These are phyloP conservation scores for Hemibagrus guttatus DNA, from an alignment of 2,797 vertebrate genomes.

Conservation along the genomic window DNA sequence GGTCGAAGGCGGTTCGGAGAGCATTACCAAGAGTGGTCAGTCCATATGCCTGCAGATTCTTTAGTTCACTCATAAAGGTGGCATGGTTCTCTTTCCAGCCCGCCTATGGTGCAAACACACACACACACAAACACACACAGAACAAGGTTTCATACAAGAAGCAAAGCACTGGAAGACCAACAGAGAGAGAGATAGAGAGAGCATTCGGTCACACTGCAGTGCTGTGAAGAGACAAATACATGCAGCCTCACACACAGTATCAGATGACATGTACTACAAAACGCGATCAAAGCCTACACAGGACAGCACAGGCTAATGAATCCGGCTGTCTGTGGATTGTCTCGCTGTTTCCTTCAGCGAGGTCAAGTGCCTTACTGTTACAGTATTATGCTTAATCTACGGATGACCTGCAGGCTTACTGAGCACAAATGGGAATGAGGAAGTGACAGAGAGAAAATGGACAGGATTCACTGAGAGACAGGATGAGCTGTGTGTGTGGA, in stretches of 20 bases:
- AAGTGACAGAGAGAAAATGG: constrained; percentile 4
- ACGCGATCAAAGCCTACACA: constrained; percentile 37
- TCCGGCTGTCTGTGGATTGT: constrained; percentile 30
- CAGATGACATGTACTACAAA: constrained; percentile 49
- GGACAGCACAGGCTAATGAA: constrained; percentile 10
- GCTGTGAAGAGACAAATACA: constrained; percentile 30
- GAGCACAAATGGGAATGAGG: constrained; percentile 32
- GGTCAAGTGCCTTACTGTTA: constrained; percentile 67
- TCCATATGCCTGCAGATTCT: constrained; percentile 96
- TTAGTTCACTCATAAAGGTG: constrained; percentile 98
- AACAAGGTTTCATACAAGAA: background rate
- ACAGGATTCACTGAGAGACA: constrained; percentile 22
- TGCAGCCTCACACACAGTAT: constrained; percentile 44
- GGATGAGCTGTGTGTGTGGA: constrained; percentile 27
- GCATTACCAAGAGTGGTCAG: constrained; percentile 93
- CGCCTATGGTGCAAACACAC: constrained; percentile 78
- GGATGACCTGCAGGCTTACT: constrained; percentile 68
- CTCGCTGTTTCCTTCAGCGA: constrained; percentile 54
- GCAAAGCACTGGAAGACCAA: background rate
- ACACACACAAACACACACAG: background rate
- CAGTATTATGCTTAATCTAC: constrained; percentile 70
- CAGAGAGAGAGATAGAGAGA: background rate
- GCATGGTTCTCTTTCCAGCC: constrained; percentile 99
- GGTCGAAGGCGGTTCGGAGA: constrained; percentile 93
- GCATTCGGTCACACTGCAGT: constrained; percentile 35